phyloP scores from a whole-genome alignment of 1,140 invertebrate genomes.

The Lepidostoma basale region DNA sequence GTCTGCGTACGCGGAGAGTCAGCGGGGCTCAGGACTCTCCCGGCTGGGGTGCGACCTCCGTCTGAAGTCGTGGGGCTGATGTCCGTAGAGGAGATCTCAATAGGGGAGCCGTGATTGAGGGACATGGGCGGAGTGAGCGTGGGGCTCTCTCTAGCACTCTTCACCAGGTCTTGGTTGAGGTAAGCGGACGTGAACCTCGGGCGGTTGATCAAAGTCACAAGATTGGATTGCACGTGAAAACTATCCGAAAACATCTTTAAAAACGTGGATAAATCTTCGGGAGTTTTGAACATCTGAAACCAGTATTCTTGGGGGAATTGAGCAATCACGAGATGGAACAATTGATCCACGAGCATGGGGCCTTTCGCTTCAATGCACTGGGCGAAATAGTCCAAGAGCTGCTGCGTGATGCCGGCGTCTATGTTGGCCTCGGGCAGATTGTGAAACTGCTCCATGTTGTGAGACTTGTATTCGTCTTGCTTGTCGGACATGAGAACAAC shows the following conservation, averaged over 20 bases:
- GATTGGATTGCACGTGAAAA: slow-evolving; percentile 88
- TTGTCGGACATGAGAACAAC: slow-evolving; percentile 67
- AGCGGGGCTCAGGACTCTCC: slow-evolving; percentile 56
- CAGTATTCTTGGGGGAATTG: slow-evolving; percentile 79
- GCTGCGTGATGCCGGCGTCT: slow-evolving; percentile 78
- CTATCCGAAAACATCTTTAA: slow-evolving; percentile 88
- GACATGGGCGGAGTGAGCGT: slow-evolving; percentile 51
- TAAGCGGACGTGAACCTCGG: slow-evolving; percentile 69
- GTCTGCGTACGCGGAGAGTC: slow-evolving; percentile 56
- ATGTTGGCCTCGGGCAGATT: slow-evolving; percentile 77
- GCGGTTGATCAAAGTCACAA: slow-evolving; percentile 79
- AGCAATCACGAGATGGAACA: slow-evolving; percentile 81
- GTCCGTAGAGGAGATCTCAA: slow-evolving; percentile 47
- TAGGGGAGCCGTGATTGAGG: slow-evolving; percentile 51
- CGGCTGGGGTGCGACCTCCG: slow-evolving; percentile 54
- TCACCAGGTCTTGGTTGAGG: slow-evolving; percentile 56
- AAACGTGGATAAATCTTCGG: slow-evolving; percentile 85
- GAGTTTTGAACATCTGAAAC: slow-evolving; percentile 84
- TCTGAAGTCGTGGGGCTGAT: slow-evolving; percentile 57
- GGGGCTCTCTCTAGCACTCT: slow-evolving; percentile 33
- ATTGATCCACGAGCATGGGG: slow-evolving; percentile 81
- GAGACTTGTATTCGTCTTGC: slow-evolving; percentile 62
- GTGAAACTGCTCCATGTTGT: slow-evolving; percentile 66
- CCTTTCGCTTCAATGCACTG: slow-evolving; percentile 79
- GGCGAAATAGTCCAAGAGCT: slow-evolving; percentile 78